phyloP scores from a whole-genome alignment of 2,888 invertebrate species.

The Macrophya alboannulata region DNA sequence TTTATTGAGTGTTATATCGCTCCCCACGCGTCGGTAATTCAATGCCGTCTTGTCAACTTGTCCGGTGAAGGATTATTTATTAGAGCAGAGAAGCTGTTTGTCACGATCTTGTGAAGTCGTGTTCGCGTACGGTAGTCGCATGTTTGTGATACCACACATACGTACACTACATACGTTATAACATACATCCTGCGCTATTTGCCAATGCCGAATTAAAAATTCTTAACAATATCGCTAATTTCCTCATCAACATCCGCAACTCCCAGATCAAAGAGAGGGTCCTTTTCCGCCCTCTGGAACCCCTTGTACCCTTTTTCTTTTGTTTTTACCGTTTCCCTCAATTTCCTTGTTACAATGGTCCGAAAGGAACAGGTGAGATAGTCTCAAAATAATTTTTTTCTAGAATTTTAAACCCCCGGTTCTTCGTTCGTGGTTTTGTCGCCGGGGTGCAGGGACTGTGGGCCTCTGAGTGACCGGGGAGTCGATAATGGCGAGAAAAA shows the following conservation, averaged over 20 bases:
- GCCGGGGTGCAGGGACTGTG: neutral
- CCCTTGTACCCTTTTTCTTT: no score
- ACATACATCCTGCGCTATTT: neutral
- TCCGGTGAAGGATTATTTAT: conserved; percentile 52
- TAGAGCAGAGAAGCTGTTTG: conserved; percentile 48
- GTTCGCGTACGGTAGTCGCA: neutral
- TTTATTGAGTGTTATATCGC: conserved; percentile 68
- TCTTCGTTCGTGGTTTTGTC: neutral
- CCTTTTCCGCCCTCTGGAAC: no score
- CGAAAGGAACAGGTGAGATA: no score
- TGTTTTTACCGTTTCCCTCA: no score
- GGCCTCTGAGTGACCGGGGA: neutral
- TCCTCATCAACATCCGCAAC: neutral
- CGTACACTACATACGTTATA: neutral
- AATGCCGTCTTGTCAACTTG: conserved; percentile 59
- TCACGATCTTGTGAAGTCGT: conserved; percentile 26
- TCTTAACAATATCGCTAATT: neutral
- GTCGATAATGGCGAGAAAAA: conserved; percentile 22
- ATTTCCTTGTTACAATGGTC: no score
- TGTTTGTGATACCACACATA: neutral
- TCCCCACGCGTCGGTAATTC: conserved; percentile 63
- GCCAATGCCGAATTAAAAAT: neutral
- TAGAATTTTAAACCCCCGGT: neutral
- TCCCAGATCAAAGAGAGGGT: neutral
- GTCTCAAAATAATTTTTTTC: neutral